Evolutionary conservation across 2,113 vertebrate species (phyloP).

Genomic region (Protobothrops mucrosquamatus): DNA sequence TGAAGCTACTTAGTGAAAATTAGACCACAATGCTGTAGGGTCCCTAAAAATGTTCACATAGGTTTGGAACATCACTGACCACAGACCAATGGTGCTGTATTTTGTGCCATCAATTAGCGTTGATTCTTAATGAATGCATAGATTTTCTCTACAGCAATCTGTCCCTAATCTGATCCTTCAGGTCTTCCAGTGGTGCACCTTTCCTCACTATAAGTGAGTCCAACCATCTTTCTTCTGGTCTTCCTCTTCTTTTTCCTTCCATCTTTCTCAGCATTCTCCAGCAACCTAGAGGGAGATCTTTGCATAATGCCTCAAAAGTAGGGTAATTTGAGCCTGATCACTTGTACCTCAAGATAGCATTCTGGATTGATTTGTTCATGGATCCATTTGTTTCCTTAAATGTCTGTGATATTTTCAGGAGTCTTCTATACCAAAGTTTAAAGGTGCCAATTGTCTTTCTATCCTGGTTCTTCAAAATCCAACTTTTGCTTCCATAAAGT

Average conservation of each 20-base stretch:
- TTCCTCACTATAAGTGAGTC: background rate
- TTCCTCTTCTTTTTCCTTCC: background rate
- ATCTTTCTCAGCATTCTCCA: background rate
- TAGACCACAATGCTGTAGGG: background rate
- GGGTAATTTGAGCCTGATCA: background rate
- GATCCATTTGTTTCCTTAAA: background rate
- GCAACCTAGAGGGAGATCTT: background rate
- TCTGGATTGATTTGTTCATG: background rate
- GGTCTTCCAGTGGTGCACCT: background rate
- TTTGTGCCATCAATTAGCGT: background rate
- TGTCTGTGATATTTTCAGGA: background rate
- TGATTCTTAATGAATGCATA: background rate
- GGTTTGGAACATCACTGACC: background rate
- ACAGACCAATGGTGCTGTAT: background rate
- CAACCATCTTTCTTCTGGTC: background rate
- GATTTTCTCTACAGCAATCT: background rate
- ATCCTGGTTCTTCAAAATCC: background rate
- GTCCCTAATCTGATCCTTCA: background rate
- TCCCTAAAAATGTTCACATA: background rate
- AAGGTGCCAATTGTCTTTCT: background rate
- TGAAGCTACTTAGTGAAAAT: background rate
- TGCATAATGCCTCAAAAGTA: background rate
- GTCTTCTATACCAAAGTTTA: background rate
- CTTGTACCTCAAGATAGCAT: background rate
- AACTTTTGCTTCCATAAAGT: background rate